A percentile compares a stretch with the other conserved stretches of the same genome.
Conservation (phyloP, 2,888 invertebrate genomes). For the Monochamus alternatus region DNA sequence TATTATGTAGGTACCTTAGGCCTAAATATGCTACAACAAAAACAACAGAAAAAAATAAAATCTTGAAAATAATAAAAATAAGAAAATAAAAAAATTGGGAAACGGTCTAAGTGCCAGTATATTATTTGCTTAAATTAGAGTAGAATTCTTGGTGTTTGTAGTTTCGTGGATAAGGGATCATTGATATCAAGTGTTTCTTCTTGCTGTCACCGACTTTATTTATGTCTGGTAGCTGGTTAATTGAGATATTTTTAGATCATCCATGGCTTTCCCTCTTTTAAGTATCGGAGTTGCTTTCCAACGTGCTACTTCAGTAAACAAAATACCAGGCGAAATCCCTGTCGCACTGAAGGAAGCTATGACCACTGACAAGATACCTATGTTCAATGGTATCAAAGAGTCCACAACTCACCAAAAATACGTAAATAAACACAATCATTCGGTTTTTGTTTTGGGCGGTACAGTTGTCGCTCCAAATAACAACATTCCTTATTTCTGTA, state of each 20-base stretch:
- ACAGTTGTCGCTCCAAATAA: not conserved
- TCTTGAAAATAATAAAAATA: slow-evolving; percentile 2
- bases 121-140: slow-evolving; percentile 28
- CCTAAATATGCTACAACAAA: no score
- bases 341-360: slow-evolving; percentile 29
- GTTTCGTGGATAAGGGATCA: slow-evolving; percentile 32
- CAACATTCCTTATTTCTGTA: slow-evolving; percentile 2
- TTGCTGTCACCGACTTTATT: slow-evolving; percentile 37
- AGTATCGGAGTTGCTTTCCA: not conserved
- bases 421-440: slow-evolving; percentile 18
- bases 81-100: slow-evolving; percentile 15
- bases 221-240: slow-evolving; percentile 13
- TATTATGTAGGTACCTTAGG: no score
- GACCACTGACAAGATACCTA: slow-evolving; percentile 14
- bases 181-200: slow-evolving; percentile 36
- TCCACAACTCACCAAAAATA: slow-evolving; percentile 18
- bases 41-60: no score
- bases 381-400: slow-evolving; percentile 15
- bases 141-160: slow-evolving; percentile 27
- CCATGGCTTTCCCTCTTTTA: slow-evolving; percentile 26
- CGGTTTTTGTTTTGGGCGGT: slow-evolving; percentile 9
- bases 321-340: slow-evolving; percentile 11
- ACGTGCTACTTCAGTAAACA: not conserved
- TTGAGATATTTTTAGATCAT: not conserved
- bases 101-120: slow-evolving; percentile 35